phyloP scores from a whole-genome alignment of 1,140 invertebrate genomes.

The Marisa cornuarietis region DNA sequence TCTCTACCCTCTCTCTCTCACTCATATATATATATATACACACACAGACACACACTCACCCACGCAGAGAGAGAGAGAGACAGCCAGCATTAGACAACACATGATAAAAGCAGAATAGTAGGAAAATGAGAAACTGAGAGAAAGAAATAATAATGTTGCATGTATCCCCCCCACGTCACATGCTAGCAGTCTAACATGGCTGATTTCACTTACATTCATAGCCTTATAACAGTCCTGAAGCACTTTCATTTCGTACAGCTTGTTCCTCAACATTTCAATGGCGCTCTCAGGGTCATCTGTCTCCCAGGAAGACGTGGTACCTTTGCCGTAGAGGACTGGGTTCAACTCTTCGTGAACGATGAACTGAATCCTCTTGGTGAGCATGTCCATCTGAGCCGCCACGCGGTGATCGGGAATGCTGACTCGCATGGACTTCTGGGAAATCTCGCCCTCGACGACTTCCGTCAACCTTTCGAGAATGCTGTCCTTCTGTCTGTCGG shows the following conservation, averaged over 20 bases:
- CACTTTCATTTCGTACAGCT: constrained; percentile 22
- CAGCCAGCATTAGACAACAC: too few relatives aligned
- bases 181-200: too few relatives aligned
- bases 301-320: constrained; percentile 1
- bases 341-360: constrained; percentile 24
- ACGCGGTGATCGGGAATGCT: constrained; percentile 27
- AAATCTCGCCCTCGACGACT: constrained; percentile 23
- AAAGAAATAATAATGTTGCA: too few relatives aligned
- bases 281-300: constrained; percentile 13
- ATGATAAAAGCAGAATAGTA: too few relatives aligned
- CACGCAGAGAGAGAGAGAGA: too few relatives aligned
- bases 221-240: constrained; percentile 22
- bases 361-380: constrained; percentile 10
- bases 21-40: neutral
- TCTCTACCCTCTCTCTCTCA: neutral
- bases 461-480: constrained; percentile 15
- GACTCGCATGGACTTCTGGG: constrained; percentile 19
- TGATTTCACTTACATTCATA: constrained; percentile 10
- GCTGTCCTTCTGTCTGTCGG: constrained; percentile 26
- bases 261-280: constrained; percentile 9
- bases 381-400: constrained; percentile 14
- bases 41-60: too few relatives aligned
- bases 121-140: too few relatives aligned
- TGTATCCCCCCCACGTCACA: too few relatives aligned
- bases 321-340: constrained; percentile 25